Base-by-base conservation (phyloP, 1,140 invertebrate genomes). In the Ceratina calcarata region DNA sequence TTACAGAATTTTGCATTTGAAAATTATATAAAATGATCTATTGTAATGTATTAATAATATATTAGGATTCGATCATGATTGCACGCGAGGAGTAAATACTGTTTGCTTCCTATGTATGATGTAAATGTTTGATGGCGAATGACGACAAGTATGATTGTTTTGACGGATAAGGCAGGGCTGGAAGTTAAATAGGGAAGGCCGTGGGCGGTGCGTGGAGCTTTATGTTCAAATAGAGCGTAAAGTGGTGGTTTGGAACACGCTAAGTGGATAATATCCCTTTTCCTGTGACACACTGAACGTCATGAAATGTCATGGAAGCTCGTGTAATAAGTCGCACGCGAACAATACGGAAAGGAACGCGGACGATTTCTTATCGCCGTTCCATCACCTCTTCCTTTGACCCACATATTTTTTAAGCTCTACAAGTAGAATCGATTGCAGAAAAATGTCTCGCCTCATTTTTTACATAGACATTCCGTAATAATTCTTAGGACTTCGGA, bases 231-330 rank as follows among this genome's bases (percentile, higher is more conserved):
- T 90, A 75, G 85, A 87, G 83, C 80, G 62, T 90, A 90, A 90
- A 91, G 89, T 90, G 89, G 81, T 83, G 65, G 85, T 88, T 86
- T 81, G 83, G 78, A 87, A 71, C 77, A 84, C 86, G 74, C 81
- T 89, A 88, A 91, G 90, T 91, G 90, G 86, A 91, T 91, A 91
- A 91, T 91, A 86, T 84, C 79, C 88, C 89, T 90, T 90, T 91
- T 91, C 90, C 90, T 90, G 90, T 90, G 88, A 88, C 84, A 88
- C 68, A 73, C 61, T 84, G 76, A 87, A 90, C 85, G 78, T 85
- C 73, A 81, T 66, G 85, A 87, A 87, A 87, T 79, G 80, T 84
- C 82, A 83, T 83, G 66, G 70, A 80, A 65, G 68, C 27, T 81
- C 49, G 64, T 20, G 16, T 64, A 82, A 66, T 79, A 72, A 70